These are phyloP conservation scores for Tromatobia lineatoria DNA, from an alignment of 2,888 invertebrate genomes.

Conservation along the genomic window DNA sequence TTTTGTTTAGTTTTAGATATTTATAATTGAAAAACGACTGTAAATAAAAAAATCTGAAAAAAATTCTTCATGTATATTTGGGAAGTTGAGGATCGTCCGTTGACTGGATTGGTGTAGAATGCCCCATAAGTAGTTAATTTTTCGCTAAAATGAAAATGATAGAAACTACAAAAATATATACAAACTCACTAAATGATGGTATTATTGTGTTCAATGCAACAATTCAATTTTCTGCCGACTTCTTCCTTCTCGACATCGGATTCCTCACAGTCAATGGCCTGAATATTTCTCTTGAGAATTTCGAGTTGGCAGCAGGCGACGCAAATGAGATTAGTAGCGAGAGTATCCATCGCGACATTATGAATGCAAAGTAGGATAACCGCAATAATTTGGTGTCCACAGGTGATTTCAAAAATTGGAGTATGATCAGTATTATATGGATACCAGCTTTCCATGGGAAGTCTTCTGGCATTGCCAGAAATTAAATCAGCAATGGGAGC, in stretches of 20 bases:
- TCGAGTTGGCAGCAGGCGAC: conserved; percentile 78
- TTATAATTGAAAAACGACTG: no score
- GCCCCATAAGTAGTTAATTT: neutral
- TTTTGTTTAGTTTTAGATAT: no score
- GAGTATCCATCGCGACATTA: conserved; percentile 77
- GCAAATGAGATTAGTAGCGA: conserved; percentile 76
- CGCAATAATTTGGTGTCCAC: conserved; percentile 73
- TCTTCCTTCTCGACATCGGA: neutral
- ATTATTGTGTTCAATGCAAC: conserved; percentile 73
- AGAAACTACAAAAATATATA: neutral
- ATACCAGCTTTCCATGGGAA: conserved; percentile 78
- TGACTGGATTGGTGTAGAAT: no score
- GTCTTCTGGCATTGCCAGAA: conserved; percentile 65
- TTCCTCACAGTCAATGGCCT: conserved; percentile 62
- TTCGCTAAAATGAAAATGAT: neutral
- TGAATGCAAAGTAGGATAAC: conserved; percentile 73
- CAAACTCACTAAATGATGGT: conserved; percentile 71
- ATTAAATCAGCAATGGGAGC: conserved; percentile 71
- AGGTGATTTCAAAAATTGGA: conserved; percentile 76
- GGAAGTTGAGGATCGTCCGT: no score
- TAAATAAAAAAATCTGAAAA: no score
- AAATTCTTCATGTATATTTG: no score
- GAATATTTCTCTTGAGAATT: conserved; percentile 73
- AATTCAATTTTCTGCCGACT: conserved; percentile 64
- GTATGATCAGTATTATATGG: conserved; percentile 74